Evolutionary conservation across 2,797 vertebrate genomes (phyloP).

Genomic region (Artibeus jamaicensis): DNA sequence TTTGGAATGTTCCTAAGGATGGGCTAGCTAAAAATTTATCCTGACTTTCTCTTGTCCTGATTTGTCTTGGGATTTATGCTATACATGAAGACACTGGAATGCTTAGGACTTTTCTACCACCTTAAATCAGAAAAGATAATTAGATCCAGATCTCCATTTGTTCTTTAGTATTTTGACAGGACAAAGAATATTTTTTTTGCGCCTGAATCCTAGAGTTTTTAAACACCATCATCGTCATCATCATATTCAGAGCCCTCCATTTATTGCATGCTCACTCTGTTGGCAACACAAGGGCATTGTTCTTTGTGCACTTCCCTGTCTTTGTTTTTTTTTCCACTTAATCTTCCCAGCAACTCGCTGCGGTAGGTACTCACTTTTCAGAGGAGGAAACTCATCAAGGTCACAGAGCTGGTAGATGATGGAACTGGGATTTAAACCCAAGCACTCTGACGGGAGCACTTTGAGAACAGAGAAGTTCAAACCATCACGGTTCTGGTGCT

Average conservation of each 20-base stretch:
- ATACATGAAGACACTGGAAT: background rate
- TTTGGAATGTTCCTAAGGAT: conserved; percentile 20
- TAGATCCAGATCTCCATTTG: background rate
- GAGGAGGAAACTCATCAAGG: background rate
- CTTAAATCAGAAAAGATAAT: background rate
- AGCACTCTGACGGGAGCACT: background rate
- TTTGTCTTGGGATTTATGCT: background rate
- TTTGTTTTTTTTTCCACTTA: background rate
- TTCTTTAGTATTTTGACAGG: conserved; percentile 9
- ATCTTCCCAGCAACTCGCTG: background rate
- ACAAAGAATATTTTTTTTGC: background rate
- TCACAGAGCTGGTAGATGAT: background rate
- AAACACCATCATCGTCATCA: background rate
- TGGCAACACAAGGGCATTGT: background rate
- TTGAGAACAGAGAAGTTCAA: background rate
- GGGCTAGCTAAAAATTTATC: background rate
- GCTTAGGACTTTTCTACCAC: background rate
- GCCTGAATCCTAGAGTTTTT: background rate
- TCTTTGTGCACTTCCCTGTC: background rate
- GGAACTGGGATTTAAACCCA: background rate
- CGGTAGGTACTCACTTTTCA: background rate
- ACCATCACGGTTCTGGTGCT: background rate
- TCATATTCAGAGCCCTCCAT: background rate
- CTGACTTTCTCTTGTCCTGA: background rate
- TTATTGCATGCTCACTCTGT: background rate